phyloP scores from a whole-genome alignment of 2,888 invertebrate species.

The Lithophane leautieri region DNA sequence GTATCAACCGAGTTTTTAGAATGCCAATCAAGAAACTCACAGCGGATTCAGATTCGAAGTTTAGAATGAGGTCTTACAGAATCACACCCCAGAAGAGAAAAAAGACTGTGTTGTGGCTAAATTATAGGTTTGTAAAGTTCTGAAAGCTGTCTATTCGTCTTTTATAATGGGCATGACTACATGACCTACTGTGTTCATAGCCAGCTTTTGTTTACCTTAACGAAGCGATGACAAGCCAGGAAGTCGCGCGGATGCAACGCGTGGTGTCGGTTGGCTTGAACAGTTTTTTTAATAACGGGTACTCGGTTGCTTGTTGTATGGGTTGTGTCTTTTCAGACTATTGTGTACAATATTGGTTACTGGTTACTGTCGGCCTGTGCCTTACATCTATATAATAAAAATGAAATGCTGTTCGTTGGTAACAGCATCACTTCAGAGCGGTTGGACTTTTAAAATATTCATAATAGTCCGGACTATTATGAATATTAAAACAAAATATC shows the following conservation, averaged over 20 bases:
- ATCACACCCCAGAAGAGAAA: too few species aligned
- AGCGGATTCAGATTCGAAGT: too few species aligned
- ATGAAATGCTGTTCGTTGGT: too few species aligned
- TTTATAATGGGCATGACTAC: constrained; percentile 22
- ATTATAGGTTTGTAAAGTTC: background rate
- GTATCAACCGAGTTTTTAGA: too few species aligned
- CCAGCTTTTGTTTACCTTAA: constrained; percentile 45
- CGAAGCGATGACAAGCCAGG: constrained; percentile 50
- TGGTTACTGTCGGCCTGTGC: background rate
- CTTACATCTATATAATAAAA: background rate
- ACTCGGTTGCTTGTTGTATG: background rate
- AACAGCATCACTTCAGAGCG: too few species aligned
- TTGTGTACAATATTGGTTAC: background rate
- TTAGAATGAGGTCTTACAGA: too few species aligned
- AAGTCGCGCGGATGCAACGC: constrained; percentile 44
- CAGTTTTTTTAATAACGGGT: background rate
- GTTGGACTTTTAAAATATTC: too few species aligned
- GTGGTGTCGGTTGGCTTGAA: constrained; percentile 12
- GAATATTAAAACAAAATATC: too few species aligned
- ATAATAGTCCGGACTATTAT: too few species aligned
- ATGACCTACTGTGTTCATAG: constrained; percentile 17
- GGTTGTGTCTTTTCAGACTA: background rate
- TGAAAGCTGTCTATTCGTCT: background rate
- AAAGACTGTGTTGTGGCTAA: background rate
- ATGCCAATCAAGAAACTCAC: too few species aligned